phyloP scores from a whole-genome alignment of 2,113 vertebrate species.

The Arothron firmamentum region DNA sequence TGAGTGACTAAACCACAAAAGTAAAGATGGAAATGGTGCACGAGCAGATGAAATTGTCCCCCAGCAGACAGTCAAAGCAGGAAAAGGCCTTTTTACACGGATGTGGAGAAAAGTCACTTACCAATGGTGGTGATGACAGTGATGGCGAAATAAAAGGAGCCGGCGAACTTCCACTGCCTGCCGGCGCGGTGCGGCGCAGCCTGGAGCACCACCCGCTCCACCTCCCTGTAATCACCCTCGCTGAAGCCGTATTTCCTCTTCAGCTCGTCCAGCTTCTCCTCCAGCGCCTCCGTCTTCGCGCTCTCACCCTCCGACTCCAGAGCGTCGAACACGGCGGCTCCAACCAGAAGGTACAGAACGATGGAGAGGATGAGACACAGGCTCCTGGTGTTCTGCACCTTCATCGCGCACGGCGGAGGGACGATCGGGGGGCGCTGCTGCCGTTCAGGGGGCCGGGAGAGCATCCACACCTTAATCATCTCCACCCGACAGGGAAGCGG shows the following conservation, averaged over 20 bases:
- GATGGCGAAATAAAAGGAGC: conserved; percentile 91
- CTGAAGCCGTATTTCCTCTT: conserved; percentile 80
- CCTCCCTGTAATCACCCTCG: conserved; percentile 77
- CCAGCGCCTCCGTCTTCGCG: conserved; percentile 74
- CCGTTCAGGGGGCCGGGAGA: no score
- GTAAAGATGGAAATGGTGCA: no score
- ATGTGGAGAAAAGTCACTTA: conserved; percentile 55
- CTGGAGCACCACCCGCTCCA: conserved; percentile 81
- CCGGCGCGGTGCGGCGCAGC: conserved; percentile 83
- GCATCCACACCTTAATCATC: no score
- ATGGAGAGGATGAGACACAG: conserved; percentile 82
- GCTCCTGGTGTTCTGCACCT: conserved; percentile 80
- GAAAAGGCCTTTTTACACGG: not conserved
- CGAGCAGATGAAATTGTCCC: no score
- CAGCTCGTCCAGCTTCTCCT: conserved; percentile 79
- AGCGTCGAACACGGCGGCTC: conserved; percentile 86
- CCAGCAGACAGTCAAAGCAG: no score
- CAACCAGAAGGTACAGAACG: conserved; percentile 83
- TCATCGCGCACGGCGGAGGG: conserved; percentile 65
- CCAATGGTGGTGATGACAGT: conserved; percentile 90
- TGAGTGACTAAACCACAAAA: no score
- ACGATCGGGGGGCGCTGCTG: conserved; percentile 1
- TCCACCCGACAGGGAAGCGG: no score
- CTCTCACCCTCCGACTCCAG: conserved; percentile 84
- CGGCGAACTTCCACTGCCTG: conserved; percentile 84